Conservation (phyloP, 2,888 invertebrate species). For the Gandaritis pyraliata region DNA sequence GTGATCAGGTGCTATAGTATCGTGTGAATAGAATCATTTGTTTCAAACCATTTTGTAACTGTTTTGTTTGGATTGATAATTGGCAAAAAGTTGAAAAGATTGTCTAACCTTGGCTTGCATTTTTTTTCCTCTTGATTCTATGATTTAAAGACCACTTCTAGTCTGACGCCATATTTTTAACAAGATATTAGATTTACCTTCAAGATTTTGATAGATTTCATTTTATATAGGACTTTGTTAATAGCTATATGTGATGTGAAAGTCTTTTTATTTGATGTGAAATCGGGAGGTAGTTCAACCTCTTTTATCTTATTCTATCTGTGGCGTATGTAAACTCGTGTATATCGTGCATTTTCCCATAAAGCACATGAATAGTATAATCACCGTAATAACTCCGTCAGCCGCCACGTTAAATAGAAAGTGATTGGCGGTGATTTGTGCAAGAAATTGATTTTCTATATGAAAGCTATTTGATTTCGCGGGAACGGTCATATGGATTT, state of each 20-base stretch:
- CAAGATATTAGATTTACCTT: too few species aligned
- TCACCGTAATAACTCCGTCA: slow-evolving; percentile 39
- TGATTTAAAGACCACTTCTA: slow-evolving; percentile 1
- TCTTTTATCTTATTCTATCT: background rate
- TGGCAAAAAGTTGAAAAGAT: slow-evolving; percentile 17
- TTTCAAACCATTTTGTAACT: slow-evolving; percentile 33
- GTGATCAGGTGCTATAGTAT: slow-evolving; percentile 44
- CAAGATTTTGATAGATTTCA: too few species aligned
- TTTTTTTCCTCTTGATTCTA: slow-evolving; percentile 14
- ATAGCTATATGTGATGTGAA: too few species aligned
- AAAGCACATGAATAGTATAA: slow-evolving; percentile 37
- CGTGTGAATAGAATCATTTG: slow-evolving; percentile 42
- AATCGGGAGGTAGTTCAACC: background rate
- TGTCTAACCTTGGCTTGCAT: slow-evolving; percentile 21
- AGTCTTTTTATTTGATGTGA: background rate
- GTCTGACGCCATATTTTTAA: too few species aligned
- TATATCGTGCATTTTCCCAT: slow-evolving; percentile 36
- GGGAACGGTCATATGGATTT: slow-evolving; percentile 32
- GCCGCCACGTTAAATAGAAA: slow-evolving; percentile 46
- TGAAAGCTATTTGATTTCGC: slow-evolving; percentile 39
- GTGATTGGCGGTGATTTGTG: slow-evolving; percentile 49
- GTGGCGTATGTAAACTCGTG: slow-evolving; percentile 21
- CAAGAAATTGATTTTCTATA: slow-evolving; percentile 52
- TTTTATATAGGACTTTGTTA: too few species aligned
- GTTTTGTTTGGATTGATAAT: slow-evolving; percentile 29